Evolutionary conservation across 1,140 invertebrate genomes (phyloP), one percentile per base, ranked within the genome.

Genomic region (Eupristina koningsbergeri): DNA sequence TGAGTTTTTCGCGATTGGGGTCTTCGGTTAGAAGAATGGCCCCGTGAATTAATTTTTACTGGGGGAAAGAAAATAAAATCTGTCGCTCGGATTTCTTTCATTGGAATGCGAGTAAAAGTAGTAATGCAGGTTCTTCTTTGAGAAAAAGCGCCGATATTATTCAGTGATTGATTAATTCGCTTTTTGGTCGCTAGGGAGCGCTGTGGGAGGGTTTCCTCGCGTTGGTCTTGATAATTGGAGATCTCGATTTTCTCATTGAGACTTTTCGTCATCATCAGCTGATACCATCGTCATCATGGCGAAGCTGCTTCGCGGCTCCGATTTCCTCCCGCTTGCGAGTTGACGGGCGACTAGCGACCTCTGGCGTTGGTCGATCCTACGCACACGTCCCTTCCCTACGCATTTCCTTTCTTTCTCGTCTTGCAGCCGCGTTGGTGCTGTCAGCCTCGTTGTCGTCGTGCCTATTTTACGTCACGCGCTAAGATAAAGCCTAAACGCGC

Each of bases 301-400:
- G 41, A 11, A 45, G 41, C 41, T 7, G 41, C 11, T 45, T 7
- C 41, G 41, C 41, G 41, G 41, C 41, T 11, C 41, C 47, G 39
- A 64, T 74, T 73, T 45, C 67, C 45, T 26, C 79, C 41, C 45
- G 29, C 15, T 22, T 39, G 76, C 63, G 78, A 80, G 31, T 53
- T 31, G 47, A 45, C n/a, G 3, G 50, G 17, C 67, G 50, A 81
- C 69, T 81, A 69, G 80, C 80, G 80, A 53, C 80, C 80, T 81
- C 80, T 81, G n/a, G 36, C 53, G n/a, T 29, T 47, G 31, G n/a
- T 80, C 47, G 7, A 34, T 53, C 47, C 47, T 11, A 41, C 22
- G 8, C 0, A 22, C 11, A 0, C 15, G 36, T 8, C 19, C 34
- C 31, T 19, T 8, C 7, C 15, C 1, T 7, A 11, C 64, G 13